These are phyloP conservation scores for Boloria selene DNA, from an alignment of 2,888 invertebrate genomes.

Conservation along the genomic window DNA sequence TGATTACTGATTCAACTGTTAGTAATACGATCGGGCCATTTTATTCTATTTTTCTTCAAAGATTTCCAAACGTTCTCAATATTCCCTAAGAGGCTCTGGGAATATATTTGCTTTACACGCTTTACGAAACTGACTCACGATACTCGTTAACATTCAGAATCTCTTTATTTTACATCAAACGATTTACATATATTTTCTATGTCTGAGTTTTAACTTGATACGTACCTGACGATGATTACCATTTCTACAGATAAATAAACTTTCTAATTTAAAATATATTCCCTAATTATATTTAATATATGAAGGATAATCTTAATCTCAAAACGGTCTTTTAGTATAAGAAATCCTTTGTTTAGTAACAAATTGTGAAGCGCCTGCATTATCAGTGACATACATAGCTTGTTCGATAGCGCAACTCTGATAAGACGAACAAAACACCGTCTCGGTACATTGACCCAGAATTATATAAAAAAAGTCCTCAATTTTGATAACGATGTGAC, in stretches of 20 bases:
- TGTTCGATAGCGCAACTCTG: constrained; percentile 64
- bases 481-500: constrained; percentile 73
- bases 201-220: neutral
- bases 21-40: too few relatives aligned
- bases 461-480: constrained; percentile 79
- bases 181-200: constrained; percentile 1
- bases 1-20: neutral
- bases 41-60: too few relatives aligned
- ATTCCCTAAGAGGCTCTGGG: neutral
- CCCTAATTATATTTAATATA: neutral
- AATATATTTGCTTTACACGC: constrained; percentile 18
- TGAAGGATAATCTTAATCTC: constrained; percentile 17
- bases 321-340: constrained; percentile 31
- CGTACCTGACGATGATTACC: neutral
- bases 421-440: constrained; percentile 78
- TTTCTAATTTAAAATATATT: neutral
- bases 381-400: constrained; percentile 79
- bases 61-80: constrained; percentile 2
- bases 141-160: constrained; percentile 9
- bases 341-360: constrained; percentile 56
- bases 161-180: neutral
- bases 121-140: constrained; percentile 16
- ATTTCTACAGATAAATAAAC: neutral
- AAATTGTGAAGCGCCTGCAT: constrained; percentile 57
- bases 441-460: constrained; percentile 80